These are phyloP conservation scores for Petrocephalus zakoni DNA, from an alignment of 2,113 vertebrate species.

Conservation along the genomic window DNA sequence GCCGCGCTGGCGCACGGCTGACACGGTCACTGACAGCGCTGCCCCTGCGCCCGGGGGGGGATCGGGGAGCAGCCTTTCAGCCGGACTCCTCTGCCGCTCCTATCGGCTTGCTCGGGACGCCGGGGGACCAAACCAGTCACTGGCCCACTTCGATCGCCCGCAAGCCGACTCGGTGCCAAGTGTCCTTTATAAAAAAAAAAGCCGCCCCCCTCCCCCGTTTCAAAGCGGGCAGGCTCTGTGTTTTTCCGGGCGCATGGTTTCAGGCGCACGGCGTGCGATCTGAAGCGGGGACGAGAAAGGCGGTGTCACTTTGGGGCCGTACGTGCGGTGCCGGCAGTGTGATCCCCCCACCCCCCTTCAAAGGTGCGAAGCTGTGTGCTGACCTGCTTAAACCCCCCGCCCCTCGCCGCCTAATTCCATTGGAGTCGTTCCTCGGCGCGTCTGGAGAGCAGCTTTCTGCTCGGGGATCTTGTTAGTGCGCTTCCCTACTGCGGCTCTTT, in stretches of 20 bases:
- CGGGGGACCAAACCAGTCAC: not conserved
- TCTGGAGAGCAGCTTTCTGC: slow-evolving; percentile 40
- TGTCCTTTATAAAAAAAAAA: not conserved
- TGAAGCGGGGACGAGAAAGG: not conserved
- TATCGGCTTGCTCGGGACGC: not conserved
- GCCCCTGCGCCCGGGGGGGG: not conserved
- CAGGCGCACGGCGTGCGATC: not conserved
- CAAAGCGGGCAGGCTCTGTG: not conserved
- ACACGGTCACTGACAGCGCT: slow-evolving; percentile 4
- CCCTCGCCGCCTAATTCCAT: slow-evolving; percentile 23
- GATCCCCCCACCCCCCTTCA: slow-evolving; percentile 18
- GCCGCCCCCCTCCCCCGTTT: not conserved
- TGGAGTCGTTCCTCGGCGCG: slow-evolving; percentile 35
- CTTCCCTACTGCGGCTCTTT: slow-evolving; percentile 40
- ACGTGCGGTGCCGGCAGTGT: not conserved
- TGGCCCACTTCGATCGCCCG: not conserved
- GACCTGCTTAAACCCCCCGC: slow-evolving; percentile 35
- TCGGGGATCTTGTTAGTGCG: slow-evolving; percentile 38
- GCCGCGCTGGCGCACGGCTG: not conserved
- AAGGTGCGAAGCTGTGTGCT: slow-evolving; percentile 28
- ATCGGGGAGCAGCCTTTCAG: slow-evolving; percentile 7
- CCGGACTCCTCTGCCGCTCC: not conserved
- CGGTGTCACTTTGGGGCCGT: slow-evolving; percentile 4
- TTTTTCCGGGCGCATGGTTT: not conserved
- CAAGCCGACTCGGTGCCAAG: not conserved